A percentile compares a stretch with the other conserved stretches of the same genome.
phyloP scores from a whole-genome alignment of 2,113 vertebrate species.

The Pseudopodoces humilis region DNA sequence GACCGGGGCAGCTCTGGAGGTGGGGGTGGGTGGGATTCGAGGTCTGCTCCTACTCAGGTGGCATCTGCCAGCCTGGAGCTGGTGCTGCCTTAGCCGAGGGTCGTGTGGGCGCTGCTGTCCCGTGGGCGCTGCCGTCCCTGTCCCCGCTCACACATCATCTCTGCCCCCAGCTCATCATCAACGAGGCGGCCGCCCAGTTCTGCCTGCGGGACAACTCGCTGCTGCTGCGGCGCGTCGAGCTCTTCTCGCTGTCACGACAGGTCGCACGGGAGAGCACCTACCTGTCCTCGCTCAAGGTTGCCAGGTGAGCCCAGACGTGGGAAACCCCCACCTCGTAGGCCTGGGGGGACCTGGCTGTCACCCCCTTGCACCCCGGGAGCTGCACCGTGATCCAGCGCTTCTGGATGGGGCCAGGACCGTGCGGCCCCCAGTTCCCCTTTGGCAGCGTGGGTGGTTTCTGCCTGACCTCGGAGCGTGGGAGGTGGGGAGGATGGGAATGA shows the following conservation, averaged over 20 bases:
- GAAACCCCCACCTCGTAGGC: accelerated
- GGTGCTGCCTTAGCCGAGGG: background rate
- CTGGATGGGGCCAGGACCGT: background rate
- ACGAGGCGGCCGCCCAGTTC: constrained; percentile 95
- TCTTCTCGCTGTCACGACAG: constrained; percentile 92
- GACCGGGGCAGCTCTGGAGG: accelerated
- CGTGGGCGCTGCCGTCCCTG: background rate
- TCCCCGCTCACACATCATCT: background rate
- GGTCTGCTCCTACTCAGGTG: background rate
- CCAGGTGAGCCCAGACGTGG: constrained; percentile 79
- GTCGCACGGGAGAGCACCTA: constrained; percentile 95
- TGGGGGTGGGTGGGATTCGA: background rate
- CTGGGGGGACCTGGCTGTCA: background rate
- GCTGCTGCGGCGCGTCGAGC: constrained; percentile 90
- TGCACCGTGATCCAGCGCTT: accelerated
- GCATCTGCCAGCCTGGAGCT: background rate
- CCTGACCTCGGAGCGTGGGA: background rate
- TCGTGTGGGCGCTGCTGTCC: background rate
- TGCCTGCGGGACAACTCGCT: constrained; percentile 93
- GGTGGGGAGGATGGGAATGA: background rate
- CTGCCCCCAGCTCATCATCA: constrained; percentile 88
- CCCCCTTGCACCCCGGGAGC: accelerated
- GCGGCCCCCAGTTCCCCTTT: background rate
- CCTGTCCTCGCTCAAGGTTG: constrained; percentile 87
- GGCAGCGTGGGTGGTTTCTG: background rate